Evolutionary conservation across 1,140 invertebrate genomes (phyloP), one percentile per base, ranked within the genome.

Genomic region (Philopotamus ludificatus): DNA sequence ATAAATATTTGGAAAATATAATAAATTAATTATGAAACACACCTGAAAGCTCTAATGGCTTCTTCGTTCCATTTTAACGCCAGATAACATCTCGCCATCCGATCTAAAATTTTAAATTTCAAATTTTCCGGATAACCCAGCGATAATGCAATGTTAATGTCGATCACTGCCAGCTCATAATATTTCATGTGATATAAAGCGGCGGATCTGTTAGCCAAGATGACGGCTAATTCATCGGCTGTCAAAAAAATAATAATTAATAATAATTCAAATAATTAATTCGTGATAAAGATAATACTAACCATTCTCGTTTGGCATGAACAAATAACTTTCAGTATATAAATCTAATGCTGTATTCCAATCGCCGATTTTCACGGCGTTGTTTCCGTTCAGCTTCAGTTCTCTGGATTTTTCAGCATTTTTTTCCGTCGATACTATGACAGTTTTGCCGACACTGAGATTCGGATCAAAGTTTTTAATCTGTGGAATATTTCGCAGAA

Each of bases 191-290:
- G 91, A 73, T 89, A 93, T 2, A 94, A 80, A 0, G 89, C 87
- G 0, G 94, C 94, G 9, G 94, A 96, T 53, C 94, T 84, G 76
- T 97, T 97, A 2, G 91, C 93, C 66, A 90, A 83, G 1, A 90
- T 82, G 41, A 95, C 84, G 0, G 91, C 82, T 1, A 93, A 72
- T 47, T 93, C 86, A 73, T 81, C 79, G 61, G 75, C 82, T 80
- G n/a, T n/a, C n/a, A n/a, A n/a, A n/a, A n/a, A 71, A 63, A 73
- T 3, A 28, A 54, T 54, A 22, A 47, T 28, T 22, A 7, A 57
- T 28, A 28, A 16, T 28, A 34, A 25, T 28, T 55, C 42, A 22
- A 70, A 41, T 57, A 4, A 41, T 47, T 26, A 1, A 55, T 55
- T 54, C 20, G 23, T 1, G 20, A 12, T 20, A 26, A 60, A 72